These are phyloP conservation scores for Bradysia coprophila DNA, from an alignment of 1,140 invertebrate species.

Conservation along the genomic window DNA sequence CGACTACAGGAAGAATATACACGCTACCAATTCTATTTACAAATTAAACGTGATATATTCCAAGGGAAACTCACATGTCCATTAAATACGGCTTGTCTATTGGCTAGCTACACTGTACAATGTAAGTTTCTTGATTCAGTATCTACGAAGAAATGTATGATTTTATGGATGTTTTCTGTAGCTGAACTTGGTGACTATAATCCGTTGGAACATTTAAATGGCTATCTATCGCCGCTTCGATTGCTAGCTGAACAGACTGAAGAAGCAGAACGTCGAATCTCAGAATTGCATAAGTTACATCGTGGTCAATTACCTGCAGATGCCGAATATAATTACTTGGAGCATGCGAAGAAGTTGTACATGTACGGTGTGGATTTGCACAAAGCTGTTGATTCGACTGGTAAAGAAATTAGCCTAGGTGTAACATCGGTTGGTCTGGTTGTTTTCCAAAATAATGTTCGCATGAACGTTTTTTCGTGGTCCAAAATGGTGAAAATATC, in stretches of 20 bases:
- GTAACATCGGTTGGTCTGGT: slow-evolving; percentile 76
- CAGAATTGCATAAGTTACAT: slow-evolving; percentile 83
- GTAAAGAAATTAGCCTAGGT: slow-evolving; percentile 83
- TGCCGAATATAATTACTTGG: slow-evolving; percentile 86
- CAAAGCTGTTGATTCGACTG: slow-evolving; percentile 74
- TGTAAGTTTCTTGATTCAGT: slow-evolving; percentile 39
- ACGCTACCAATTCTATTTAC: slow-evolving; percentile 87
- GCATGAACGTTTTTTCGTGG: slow-evolving; percentile 96
- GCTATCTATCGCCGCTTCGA: slow-evolving; percentile 63
- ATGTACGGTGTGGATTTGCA: slow-evolving; percentile 88
- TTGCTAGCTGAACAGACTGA: slow-evolving; percentile 67
- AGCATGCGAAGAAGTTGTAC: slow-evolving; percentile 79
- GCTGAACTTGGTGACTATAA: slow-evolving; percentile 94
- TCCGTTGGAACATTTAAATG: slow-evolving; percentile 56
- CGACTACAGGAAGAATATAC: slow-evolving; percentile 94
- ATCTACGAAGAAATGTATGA: slow-evolving; percentile 4
- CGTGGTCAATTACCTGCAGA: slow-evolving; percentile 79
- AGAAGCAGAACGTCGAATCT: slow-evolving; percentile 79
- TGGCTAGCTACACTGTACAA: slow-evolving; percentile 93
- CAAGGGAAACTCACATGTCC: slow-evolving; percentile 67
- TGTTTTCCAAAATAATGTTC: slow-evolving; percentile 84
- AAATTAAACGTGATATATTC: slow-evolving; percentile 80
- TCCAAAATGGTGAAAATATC: slow-evolving; percentile 98
- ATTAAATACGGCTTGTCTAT: slow-evolving; percentile 64
- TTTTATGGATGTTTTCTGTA: slow-evolving; percentile 22